Evolutionary conservation across 1,140 invertebrate species (phyloP).

Genomic region (Steinernema feltiae): DNA sequence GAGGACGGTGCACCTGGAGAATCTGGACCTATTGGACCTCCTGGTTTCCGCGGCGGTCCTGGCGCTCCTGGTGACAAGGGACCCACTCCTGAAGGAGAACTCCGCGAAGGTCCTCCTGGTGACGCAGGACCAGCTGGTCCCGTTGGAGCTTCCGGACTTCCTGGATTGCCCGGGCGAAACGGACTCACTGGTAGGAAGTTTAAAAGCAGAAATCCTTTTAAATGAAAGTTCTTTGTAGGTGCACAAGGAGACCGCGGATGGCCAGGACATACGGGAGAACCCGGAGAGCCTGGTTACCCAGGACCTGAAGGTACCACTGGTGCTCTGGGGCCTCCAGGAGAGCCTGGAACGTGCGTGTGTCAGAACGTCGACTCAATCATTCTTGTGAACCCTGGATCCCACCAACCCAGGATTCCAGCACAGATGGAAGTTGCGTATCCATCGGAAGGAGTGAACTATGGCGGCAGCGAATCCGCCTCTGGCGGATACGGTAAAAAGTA

Average conservation of each 20-base stretch:
- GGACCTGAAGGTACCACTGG: constrained; percentile 53
- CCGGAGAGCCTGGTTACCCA: constrained; percentile 54
- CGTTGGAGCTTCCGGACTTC: constrained; percentile 53
- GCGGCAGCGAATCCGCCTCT: constrained; percentile 26
- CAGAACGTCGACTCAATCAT: constrained; percentile 56
- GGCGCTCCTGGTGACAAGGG: constrained; percentile 57
- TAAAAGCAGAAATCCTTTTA: background rate
- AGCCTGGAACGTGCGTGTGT: constrained; percentile 52
- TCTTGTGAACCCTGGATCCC: constrained; percentile 46
- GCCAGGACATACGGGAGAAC: constrained; percentile 49
- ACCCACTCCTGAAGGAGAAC: constrained; percentile 53
- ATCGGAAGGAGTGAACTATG: background rate
- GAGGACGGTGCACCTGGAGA: constrained; percentile 55
- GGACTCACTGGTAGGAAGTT: constrained; percentile 42
- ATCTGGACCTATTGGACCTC: constrained; percentile 49
- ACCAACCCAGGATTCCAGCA: constrained; percentile 47
- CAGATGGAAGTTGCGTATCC: constrained; percentile 34
- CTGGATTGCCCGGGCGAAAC: constrained; percentile 55
- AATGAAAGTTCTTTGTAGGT: constrained; percentile 13
- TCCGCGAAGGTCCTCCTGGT: constrained; percentile 55
- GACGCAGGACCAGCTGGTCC: constrained; percentile 54
- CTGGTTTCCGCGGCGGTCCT: constrained; percentile 47
- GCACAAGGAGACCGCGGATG: constrained; percentile 52
- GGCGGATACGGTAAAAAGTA: constrained; percentile 30
- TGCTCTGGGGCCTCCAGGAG: constrained; percentile 43